phyloP scores from a whole-genome alignment of 2,797 vertebrate species.

The Zalophus californianus region DNA sequence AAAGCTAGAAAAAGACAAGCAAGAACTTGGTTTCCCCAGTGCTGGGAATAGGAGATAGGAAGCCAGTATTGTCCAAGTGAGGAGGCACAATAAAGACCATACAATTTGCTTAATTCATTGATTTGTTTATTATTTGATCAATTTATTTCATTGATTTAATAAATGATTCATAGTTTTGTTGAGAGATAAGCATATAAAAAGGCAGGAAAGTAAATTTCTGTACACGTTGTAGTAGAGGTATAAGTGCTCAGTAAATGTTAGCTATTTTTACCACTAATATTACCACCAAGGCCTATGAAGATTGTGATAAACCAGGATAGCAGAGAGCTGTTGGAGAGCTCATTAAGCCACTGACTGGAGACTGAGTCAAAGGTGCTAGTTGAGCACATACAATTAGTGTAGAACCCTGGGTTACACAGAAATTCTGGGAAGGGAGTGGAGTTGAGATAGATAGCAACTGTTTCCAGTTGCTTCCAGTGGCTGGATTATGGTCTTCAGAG shows the following conservation, averaged over 20 bases:
- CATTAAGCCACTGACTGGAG: neutral
- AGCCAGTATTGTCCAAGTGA: neutral
- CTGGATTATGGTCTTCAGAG: neutral
- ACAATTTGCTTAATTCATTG: neutral
- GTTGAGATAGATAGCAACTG: neutral
- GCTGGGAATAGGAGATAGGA: neutral
- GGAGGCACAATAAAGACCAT: neutral
- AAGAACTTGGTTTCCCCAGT: neutral
- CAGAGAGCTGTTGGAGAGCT: neutral
- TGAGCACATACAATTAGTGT: neutral
- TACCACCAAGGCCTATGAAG: neutral
- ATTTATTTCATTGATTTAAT: slow-evolving; percentile 10
- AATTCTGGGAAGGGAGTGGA: neutral
- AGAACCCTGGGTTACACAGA: neutral
- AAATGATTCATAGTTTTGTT: neutral
- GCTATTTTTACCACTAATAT: neutral
- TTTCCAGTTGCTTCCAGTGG: neutral
- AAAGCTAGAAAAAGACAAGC: neutral
- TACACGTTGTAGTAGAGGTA: neutral
- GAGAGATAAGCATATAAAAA: neutral
- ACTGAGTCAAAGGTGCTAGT: neutral
- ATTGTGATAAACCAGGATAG: neutral
- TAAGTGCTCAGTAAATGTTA: neutral
- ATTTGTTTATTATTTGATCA: neutral
- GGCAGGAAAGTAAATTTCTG: neutral